Percentiles rank a stretch among this genome's conserved stretches.
These are phyloP conservation scores for Notodonta ziczac DNA, from an alignment of 2,888 invertebrate genomes.

Conservation along the genomic window DNA sequence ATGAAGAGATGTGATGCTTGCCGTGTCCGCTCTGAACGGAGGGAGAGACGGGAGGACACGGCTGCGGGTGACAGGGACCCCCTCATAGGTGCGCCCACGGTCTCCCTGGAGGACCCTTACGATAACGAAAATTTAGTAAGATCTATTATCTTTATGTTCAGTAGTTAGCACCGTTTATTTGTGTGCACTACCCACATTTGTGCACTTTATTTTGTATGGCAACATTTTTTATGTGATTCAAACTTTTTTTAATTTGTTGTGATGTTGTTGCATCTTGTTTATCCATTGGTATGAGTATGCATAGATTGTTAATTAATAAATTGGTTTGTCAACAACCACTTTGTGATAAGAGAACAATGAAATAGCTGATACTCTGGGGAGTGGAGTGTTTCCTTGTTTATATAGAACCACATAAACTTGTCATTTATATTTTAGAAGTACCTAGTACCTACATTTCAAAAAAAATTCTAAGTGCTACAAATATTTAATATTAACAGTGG, in stretches of 20 bases:
- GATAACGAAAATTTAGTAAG: slow-evolving; percentile 74
- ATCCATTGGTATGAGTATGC: slow-evolving; percentile 16
- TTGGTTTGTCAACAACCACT: slow-evolving; percentile 9
- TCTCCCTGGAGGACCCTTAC: slow-evolving; percentile 69
- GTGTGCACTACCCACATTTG: slow-evolving; percentile 9
- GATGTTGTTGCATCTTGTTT: slow-evolving; percentile 23
- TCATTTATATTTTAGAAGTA: no score
- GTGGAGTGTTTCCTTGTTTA: slow-evolving; percentile 7
- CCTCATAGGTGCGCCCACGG: slow-evolving; percentile 65
- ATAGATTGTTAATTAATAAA: slow-evolving; percentile 14
- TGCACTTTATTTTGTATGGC: slow-evolving; percentile 30
- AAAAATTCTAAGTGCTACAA: no score
- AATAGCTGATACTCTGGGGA: slow-evolving; percentile 8
- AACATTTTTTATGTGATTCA: slow-evolving; percentile 22
- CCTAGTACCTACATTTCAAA: no score
- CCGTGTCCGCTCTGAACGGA: slow-evolving; percentile 67
- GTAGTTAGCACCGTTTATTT: slow-evolving; percentile 53
- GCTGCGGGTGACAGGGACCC: slow-evolving; percentile 63
- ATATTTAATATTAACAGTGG: no score
- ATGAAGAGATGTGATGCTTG: slow-evolving; percentile 79
- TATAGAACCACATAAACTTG: background rate
- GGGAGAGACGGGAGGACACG: slow-evolving; percentile 43
- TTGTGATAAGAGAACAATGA: slow-evolving; percentile 14
- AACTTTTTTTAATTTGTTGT: slow-evolving; percentile 15
- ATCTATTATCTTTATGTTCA: slow-evolving; percentile 41